These are phyloP conservation scores for Spodoptera litura DNA, from an alignment of 1,140 invertebrate genomes.

Conservation along the genomic window DNA sequence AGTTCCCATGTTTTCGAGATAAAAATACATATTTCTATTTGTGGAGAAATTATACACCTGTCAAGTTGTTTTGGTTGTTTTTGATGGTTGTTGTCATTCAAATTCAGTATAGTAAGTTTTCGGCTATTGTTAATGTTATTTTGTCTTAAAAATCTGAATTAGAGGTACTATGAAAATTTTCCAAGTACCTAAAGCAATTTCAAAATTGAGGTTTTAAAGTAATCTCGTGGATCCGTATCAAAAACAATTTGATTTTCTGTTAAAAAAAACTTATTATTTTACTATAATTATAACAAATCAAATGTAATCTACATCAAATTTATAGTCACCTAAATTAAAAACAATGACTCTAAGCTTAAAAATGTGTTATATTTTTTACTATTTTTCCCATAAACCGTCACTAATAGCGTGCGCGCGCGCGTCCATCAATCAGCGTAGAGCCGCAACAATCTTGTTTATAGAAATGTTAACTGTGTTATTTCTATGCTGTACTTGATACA, in stretches of 20 bases:
- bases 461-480: slow-evolving; percentile 82
- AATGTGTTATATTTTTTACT: slow-evolving; percentile 39
- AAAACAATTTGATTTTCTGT: no score
- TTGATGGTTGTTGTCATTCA: background rate
- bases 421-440: slow-evolving; percentile 71
- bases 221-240: no score
- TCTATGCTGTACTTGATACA: slow-evolving; percentile 66
- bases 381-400: slow-evolving; percentile 70
- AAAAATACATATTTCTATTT: slow-evolving; percentile 5
- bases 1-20: slow-evolving; percentile 24
- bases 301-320: background rate
- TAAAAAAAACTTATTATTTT: no score
- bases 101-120: no score
- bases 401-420: slow-evolving; percentile 68
- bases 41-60: background rate
- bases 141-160: background rate
- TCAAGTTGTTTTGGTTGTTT: background rate
- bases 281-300: background rate
- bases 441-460: slow-evolving; percentile 82
- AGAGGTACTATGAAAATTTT: no score
- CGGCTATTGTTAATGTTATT: background rate
- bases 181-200: no score
- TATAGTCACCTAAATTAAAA: slow-evolving; percentile 14
- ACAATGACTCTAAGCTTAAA: slow-evolving; percentile 35
- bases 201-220: no score